A percentile compares a stretch with the other conserved stretches of the same genome.
Conservation (phyloP, 2,797 vertebrate genomes). For the Schizopygopsis pylzovi region DNA sequence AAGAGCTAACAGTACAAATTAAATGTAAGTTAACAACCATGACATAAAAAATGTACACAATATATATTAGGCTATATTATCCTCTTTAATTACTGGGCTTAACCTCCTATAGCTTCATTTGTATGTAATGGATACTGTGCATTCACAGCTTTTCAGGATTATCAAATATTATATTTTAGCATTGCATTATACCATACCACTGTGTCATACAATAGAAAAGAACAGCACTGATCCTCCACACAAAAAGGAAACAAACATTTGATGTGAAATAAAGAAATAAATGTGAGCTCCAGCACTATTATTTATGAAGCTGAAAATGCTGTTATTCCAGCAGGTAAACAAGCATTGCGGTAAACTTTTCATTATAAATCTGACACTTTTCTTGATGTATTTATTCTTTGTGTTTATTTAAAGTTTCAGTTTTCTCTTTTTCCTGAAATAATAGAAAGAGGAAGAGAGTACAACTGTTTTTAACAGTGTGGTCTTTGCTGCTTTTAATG, state of each 20-base stretch:
- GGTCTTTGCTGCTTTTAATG: slow-evolving; percentile 36
- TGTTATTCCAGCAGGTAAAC: slow-evolving; percentile 11
- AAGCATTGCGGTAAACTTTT: background rate
- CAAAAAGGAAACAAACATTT: slow-evolving; percentile 24
- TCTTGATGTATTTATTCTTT: background rate
- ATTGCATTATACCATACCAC: background rate
- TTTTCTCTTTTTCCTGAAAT: slow-evolving; percentile 5
- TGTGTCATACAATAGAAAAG: slow-evolving; percentile 3
- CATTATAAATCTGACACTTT: slow-evolving; percentile 27
- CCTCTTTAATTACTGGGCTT: background rate
- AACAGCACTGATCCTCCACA: background rate
- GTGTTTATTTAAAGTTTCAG: background rate
- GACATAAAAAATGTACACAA: background rate
- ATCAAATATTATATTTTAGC: slow-evolving; percentile 11
- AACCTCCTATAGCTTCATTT: background rate
- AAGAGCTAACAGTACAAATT: background rate
- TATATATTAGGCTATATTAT: background rate
- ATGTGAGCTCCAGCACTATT: slow-evolving; percentile 11
- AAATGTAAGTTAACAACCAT: background rate
- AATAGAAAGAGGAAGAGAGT: background rate
- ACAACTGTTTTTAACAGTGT: background rate
- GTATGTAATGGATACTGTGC: background rate
- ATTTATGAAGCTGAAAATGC: slow-evolving; percentile 16
- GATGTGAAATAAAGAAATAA: background rate
- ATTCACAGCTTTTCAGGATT: background rate